phyloP scores from a whole-genome alignment of 2,113 vertebrate species.

The Phylloscopus trochilus region DNA sequence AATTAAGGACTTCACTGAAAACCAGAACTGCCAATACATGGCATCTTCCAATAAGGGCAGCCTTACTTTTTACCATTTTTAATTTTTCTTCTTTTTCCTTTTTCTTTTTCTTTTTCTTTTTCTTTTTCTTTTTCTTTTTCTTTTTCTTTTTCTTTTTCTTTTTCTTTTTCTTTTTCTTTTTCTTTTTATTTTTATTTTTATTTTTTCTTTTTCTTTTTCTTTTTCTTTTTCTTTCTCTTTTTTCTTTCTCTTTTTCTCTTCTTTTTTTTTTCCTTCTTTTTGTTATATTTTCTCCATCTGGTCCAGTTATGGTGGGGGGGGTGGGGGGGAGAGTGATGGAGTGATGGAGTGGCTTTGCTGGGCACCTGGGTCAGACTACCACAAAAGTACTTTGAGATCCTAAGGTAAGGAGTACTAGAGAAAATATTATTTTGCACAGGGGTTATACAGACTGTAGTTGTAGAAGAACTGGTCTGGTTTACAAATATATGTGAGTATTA shows the following conservation, averaged over 20 bases:
- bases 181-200: too few relatives aligned
- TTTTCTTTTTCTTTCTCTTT: too few relatives aligned
- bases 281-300: not conserved
- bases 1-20: not conserved
- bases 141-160: not conserved
- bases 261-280: not conserved
- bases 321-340: too few relatives aligned
- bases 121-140: accelerated
- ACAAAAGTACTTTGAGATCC: not conserved
- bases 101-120: too few relatives aligned
- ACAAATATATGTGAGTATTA: not conserved
- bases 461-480: not conserved
- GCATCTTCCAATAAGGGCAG: not conserved
- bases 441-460: not conserved
- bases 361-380: not conserved
- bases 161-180: too few relatives aligned
- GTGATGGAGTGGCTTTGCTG: not conserved
- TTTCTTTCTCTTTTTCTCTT: too few relatives aligned
- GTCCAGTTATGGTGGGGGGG: not conserved
- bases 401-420: not conserved
- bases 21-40: not conserved
- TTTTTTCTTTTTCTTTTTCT: too few relatives aligned
- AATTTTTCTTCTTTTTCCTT: accelerated
- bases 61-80: accelerated
- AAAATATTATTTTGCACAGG: not conserved